Percentiles rank a stretch among this genome's conserved stretches.
Conservation (phyloP, 2,888 invertebrate species). For the Trichopoda pennipes region DNA sequence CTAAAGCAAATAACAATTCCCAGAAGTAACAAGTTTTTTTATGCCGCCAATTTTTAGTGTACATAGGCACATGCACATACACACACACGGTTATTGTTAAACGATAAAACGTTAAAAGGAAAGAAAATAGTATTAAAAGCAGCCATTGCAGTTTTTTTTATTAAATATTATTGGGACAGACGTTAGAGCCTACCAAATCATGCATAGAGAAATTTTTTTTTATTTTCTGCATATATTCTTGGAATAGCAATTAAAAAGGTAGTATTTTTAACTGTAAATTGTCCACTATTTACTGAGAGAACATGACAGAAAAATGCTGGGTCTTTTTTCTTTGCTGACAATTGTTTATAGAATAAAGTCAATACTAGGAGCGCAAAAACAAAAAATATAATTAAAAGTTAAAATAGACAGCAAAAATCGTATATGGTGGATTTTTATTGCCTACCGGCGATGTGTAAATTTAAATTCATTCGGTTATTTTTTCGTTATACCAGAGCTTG, state of each 20-base stretch:
- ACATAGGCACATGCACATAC: neutral
- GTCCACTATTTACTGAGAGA: constrained; percentile 20
- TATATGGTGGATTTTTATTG: constrained; percentile 32
- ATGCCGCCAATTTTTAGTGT: constrained; percentile 17
- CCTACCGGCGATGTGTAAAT: constrained; percentile 12
- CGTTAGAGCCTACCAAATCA: constrained; percentile 21
- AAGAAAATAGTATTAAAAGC: neutral
- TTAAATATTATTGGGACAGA: constrained; percentile 2
- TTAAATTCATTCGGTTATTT: constrained; percentile 5
- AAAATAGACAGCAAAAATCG: constrained; percentile 18
- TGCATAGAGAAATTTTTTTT: neutral
- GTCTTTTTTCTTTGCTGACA: constrained; percentile 14
- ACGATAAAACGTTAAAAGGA: constrained; percentile 3
- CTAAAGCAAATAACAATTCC: constrained; percentile 53
- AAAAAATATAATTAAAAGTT: neutral
- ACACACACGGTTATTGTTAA: constrained; percentile 6
- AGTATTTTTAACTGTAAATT: constrained; percentile 19
- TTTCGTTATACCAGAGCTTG: neutral
- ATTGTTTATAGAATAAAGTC: constrained; percentile 19
- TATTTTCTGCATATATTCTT: neutral
- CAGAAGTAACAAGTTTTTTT: constrained; percentile 60
- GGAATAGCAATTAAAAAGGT: neutral
- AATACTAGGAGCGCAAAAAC: constrained; percentile 3
- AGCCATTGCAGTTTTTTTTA: constrained; percentile 5
- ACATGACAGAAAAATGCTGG: neutral